A percentile compares a stretch with the other conserved stretches of the same genome.
phyloP scores from a whole-genome alignment of 1,140 invertebrate species.

The Nautilus pompilius region DNA sequence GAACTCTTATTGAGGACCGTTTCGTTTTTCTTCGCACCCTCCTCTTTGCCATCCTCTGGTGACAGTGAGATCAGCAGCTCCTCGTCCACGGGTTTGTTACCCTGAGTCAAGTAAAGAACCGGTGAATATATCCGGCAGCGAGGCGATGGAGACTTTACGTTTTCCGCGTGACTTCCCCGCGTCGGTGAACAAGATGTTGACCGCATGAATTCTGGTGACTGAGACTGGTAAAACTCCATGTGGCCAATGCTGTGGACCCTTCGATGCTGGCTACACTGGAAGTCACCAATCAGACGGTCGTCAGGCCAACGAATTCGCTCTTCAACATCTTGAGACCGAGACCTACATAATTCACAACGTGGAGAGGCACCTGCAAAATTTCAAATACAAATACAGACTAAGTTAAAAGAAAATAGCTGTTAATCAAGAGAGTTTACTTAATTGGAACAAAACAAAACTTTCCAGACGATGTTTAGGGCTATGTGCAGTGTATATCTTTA shows the following conservation, averaged over 20 bases:
- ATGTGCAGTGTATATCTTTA: too few relatives aligned
- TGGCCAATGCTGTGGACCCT: constrained; percentile 48
- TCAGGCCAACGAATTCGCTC: constrained; percentile 3
- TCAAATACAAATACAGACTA: too few relatives aligned
- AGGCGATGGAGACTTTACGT: not conserved
- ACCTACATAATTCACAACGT: constrained; percentile 1
- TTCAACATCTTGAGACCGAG: constrained; percentile 1
- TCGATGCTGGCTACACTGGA: constrained; percentile 36
- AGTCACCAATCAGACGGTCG: not conserved
- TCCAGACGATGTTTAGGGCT: too few relatives aligned
- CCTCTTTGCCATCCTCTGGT: not conserved
- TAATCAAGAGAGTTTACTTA: too few relatives aligned
- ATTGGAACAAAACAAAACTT: too few relatives aligned
- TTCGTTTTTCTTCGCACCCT: not conserved
- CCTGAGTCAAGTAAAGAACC: constrained; percentile 11
- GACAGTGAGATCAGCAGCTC: not conserved
- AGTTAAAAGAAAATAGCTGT: too few relatives aligned
- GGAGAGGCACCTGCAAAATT: not conserved
- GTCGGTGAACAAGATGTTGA: constrained; percentile 39
- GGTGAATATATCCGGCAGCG: constrained; percentile 30
- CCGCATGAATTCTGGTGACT: constrained; percentile 26
- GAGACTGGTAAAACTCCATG: constrained; percentile 28
- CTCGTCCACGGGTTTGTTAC: constrained; percentile 1
- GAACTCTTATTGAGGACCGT: constrained; percentile 20
- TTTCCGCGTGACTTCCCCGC: constrained; percentile 5